Evolutionary conservation across 2,888 invertebrate genomes (phyloP).

Genomic region (Phortica magna): DNA sequence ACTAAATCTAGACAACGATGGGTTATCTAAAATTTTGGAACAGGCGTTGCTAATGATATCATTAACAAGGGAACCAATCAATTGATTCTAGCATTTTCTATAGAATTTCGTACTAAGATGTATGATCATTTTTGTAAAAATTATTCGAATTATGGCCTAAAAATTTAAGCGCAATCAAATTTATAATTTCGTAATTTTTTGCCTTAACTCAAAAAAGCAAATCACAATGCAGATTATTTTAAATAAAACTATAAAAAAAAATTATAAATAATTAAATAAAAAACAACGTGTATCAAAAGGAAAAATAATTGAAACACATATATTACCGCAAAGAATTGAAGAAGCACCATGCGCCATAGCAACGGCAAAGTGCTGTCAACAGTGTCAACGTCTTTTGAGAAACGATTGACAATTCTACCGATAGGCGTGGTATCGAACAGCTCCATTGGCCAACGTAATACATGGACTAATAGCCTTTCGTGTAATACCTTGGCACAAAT

Average conservation of each 20-base stretch:
- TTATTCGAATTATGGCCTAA: no score
- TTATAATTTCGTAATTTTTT: no score
- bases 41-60: no score
- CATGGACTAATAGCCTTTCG: conserved; percentile 80
- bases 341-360: conserved; percentile 75
- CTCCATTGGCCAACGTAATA: conserved; percentile 84
- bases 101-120: no score
- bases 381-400: conserved; percentile 81
- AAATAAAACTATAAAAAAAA: background rate
- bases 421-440: conserved; percentile 89
- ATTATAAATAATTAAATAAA: background rate
- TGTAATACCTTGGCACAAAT: conserved; percentile 82
- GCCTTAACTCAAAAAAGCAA: no score
- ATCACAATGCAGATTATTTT: background rate
- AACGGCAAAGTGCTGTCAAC: conserved; percentile 80
- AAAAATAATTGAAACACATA: conserved; percentile 15
- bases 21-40: no score
- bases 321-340: conserved; percentile 78
- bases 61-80: no score
- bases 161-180: no score
- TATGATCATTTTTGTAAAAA: no score
- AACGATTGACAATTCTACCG: conserved; percentile 86
- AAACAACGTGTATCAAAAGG: conserved; percentile 8
- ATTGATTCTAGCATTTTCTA: no score
- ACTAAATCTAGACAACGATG: no score